Evolutionary conservation across 2,888 invertebrate genomes (phyloP).

Genomic region (Microplitis deprimator): DNA sequence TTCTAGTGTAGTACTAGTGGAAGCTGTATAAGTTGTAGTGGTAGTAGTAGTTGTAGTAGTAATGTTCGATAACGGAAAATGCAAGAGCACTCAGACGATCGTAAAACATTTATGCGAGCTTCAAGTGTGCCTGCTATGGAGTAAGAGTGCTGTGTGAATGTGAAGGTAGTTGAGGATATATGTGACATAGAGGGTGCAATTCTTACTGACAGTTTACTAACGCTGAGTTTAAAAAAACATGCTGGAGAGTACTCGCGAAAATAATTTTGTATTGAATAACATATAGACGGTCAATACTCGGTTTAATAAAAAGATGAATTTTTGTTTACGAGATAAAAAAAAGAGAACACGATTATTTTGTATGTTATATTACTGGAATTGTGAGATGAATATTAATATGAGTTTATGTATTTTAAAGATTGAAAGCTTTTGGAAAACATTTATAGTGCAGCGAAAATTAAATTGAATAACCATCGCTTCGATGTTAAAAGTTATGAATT

Average conservation of each 20-base stretch:
- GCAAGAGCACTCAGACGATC: constrained; percentile 57
- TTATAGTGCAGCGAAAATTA: too few relatives aligned
- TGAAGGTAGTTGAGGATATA: constrained; percentile 24
- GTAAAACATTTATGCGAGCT: constrained; percentile 56
- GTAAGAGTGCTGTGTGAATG: too few relatives aligned
- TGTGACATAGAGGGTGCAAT: constrained; percentile 22
- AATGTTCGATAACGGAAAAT: constrained; percentile 55
- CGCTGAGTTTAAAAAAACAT: neutral
- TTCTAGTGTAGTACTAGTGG: too few relatives aligned
- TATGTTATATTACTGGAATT: too few relatives aligned
- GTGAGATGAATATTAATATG: too few relatives aligned
- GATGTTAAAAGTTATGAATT: too few relatives aligned
- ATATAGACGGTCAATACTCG: neutral
- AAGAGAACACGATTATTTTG: too few relatives aligned
- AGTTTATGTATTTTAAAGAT: too few relatives aligned
- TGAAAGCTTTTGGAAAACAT: too few relatives aligned
- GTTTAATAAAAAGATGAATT: constrained; percentile 9
- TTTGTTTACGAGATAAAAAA: neutral
- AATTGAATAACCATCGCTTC: too few relatives aligned
- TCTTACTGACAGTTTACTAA: constrained; percentile 14
- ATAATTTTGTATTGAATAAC: constrained; percentile 26
- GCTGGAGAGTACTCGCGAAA: constrained; percentile 34
- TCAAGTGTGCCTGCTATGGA: constrained; percentile 34
- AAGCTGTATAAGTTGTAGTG: too few relatives aligned
- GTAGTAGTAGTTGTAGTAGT: constrained; percentile 24